Conservation (phyloP, 2,888 invertebrate genomes). For the Drosophila hamatofila region DNA sequence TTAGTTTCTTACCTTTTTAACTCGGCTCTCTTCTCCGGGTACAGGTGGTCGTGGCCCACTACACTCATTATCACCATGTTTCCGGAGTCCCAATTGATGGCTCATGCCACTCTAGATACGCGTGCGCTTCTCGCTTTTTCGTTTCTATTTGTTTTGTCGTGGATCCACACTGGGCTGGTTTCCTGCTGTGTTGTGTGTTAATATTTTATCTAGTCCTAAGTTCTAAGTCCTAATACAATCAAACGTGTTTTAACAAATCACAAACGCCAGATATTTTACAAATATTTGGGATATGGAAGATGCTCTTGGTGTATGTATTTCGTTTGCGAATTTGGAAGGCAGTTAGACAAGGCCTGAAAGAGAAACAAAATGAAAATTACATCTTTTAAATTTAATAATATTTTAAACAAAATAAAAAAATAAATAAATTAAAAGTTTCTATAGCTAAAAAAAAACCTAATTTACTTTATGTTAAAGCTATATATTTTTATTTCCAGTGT, state of each 20-base stretch:
- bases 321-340: conserved; percentile 84
- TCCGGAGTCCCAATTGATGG: conserved; percentile 84
- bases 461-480: too few relatives aligned
- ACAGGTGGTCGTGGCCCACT: conserved; percentile 92
- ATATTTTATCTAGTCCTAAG: conserved; percentile 53
- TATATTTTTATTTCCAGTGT: too few relatives aligned
- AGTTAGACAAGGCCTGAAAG: conserved; percentile 85
- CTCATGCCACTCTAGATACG: conserved; percentile 84
- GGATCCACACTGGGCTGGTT: conserved; percentile 21
- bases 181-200: conserved; percentile 10
- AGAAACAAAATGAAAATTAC: conserved; percentile 4
- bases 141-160: conserved; percentile 11
- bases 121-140: conserved; percentile 2
- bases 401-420: too few relatives aligned
- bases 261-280: conserved; percentile 82
- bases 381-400: too few relatives aligned
- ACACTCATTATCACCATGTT: conserved; percentile 86
- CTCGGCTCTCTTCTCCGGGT: conserved; percentile 88
- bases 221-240: conserved; percentile 58
- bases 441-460: too few relatives aligned
- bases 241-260: conserved; percentile 76
- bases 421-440: too few relatives aligned
- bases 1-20: conserved; percentile 83
- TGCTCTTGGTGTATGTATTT: conserved; percentile 73
- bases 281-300: conserved; percentile 84